A percentile compares a stretch with the other conserved stretches of the same genome.
Conservation (phyloP, 2,888 invertebrate species). For the Latrodectus elegans region DNA sequence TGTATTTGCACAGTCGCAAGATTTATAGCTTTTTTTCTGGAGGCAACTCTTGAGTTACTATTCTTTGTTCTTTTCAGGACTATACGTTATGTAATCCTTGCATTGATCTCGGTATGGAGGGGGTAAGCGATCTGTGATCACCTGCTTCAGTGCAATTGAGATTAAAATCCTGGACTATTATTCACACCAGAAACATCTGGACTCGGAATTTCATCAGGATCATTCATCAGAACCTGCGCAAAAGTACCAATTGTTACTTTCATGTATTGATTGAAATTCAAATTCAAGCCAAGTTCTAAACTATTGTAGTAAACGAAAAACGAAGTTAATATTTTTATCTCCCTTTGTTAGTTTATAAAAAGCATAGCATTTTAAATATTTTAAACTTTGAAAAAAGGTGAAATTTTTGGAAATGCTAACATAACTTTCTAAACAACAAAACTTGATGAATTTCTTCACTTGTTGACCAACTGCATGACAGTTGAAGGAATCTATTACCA, state of each 20-base stretch:
- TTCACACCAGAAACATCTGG: constrained; percentile 10
- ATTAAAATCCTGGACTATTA: constrained; percentile 15
- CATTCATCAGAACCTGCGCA: constrained; percentile 65
- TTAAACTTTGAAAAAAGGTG: background rate
- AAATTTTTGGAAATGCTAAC: background rate
- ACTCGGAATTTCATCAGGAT: constrained; percentile 48
- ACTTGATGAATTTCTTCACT: background rate
- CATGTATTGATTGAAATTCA: constrained; percentile 57
- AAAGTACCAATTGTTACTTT: constrained; percentile 62
- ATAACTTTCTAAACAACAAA: background rate
- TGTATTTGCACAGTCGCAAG: no score
- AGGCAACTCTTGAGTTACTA: no score
- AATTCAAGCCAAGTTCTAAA: constrained; percentile 61
- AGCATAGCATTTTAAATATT: constrained; percentile 25
- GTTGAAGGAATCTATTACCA: no score
- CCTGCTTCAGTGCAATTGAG: background rate
- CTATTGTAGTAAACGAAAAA: background rate
- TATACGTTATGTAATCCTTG: background rate
- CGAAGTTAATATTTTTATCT: no score
- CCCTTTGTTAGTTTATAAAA: background rate
- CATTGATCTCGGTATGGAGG: constrained; percentile 11
- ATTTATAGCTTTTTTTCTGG: no score
- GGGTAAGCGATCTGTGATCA: background rate
- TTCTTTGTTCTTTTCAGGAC: no score
- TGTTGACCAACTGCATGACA: no score